A percentile compares a stretch with the other conserved stretches of the same genome.
These are phyloP conservation scores for Sarcoramphus papa DNA, from an alignment of 2,797 vertebrate species.

Conservation along the genomic window DNA sequence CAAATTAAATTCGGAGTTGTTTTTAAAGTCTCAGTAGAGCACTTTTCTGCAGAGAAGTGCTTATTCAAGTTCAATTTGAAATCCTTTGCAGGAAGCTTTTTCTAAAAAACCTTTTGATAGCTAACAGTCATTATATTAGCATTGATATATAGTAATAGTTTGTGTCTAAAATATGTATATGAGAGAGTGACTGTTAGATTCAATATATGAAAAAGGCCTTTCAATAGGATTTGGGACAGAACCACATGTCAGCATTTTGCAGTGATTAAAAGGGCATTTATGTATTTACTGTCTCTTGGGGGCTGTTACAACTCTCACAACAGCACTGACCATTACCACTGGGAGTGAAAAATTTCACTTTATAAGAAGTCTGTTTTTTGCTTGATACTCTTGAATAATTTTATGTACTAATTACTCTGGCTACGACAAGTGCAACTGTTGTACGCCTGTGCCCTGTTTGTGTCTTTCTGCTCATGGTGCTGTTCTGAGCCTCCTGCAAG, in stretches of 20 bases:
- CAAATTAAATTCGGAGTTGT: neutral
- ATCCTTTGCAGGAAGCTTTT: neutral
- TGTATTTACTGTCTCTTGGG: neutral
- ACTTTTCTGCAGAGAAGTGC: neutral
- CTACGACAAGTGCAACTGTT: neutral
- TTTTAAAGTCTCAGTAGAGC: neutral
- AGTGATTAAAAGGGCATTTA: neutral
- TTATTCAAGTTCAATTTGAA: conserved; percentile 24
- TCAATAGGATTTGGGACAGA: neutral
- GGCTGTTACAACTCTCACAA: neutral
- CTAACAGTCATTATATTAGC: conserved; percentile 10
- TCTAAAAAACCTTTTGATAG: neutral
- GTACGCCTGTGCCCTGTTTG: neutral
- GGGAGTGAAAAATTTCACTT: neutral
- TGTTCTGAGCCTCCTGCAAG: neutral
- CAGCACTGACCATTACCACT: neutral
- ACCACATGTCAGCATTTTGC: neutral
- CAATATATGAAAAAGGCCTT: neutral
- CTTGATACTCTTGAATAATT: neutral
- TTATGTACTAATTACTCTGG: neutral
- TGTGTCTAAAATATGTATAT: neutral
- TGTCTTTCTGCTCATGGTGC: neutral
- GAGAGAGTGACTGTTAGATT: neutral
- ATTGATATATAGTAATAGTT: neutral
- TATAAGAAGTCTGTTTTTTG: neutral